These are phyloP conservation scores for Metacarcinus magister DNA, from an alignment of 2,888 invertebrate genomes.

Conservation along the genomic window DNA sequence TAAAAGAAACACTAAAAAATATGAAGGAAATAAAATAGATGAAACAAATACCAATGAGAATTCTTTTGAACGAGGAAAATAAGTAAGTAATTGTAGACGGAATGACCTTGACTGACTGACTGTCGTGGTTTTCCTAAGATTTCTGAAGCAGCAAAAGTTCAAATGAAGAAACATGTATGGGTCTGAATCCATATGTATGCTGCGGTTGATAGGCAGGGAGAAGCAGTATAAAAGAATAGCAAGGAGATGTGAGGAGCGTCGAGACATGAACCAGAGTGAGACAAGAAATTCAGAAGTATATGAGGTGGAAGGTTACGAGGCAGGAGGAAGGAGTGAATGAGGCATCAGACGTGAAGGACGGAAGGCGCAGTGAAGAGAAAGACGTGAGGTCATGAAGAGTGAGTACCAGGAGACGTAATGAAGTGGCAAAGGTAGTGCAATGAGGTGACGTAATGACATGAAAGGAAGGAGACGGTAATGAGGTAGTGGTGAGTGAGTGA, in stretches of 20 bases:
- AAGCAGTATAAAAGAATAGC: neutral
- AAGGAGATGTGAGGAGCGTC: neutral
- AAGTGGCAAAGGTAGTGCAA: neutral
- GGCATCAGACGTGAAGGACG: neutral
- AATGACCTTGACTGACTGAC: neutral
- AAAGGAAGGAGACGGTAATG: neutral
- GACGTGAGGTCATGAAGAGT: neutral
- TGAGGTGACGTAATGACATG: neutral
- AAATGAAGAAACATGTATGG: neutral
- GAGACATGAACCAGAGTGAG: neutral
- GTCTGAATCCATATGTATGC: neutral
- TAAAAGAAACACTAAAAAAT: neutral
- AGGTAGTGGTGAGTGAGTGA: conserved; percentile 27
- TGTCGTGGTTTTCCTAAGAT: neutral
- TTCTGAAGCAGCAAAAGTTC: neutral
- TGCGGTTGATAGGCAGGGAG: neutral
- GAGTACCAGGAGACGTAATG: neutral
- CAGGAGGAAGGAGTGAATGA: neutral
- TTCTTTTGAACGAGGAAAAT: neutral
- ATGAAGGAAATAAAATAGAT: neutral
- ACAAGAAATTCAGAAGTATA: neutral
- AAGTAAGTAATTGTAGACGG: neutral
- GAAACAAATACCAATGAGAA: neutral
- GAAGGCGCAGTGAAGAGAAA: neutral
- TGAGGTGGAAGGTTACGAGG: neutral